These are phyloP conservation scores for Poecilus cupreus DNA, from an alignment of 2,888 invertebrate species.

Conservation along the genomic window DNA sequence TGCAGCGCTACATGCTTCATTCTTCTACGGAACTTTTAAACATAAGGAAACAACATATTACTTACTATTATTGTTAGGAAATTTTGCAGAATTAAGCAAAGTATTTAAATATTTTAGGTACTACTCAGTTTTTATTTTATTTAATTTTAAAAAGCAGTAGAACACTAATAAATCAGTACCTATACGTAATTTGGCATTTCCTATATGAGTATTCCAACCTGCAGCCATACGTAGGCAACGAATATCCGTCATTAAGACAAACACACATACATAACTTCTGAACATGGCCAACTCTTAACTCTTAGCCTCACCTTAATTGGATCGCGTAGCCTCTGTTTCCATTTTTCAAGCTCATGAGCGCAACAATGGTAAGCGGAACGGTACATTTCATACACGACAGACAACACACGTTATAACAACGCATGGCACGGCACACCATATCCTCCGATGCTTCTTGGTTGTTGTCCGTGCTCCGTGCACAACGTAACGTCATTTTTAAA, in stretches of 20 bases:
- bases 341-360: slow-evolving; percentile 4
- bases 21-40: too few species aligned
- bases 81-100: too few species aligned
- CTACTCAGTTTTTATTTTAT: too few species aligned
- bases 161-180: too few species aligned
- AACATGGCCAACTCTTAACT: slow-evolving; percentile 30
- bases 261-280: background rate
- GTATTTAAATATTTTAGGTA: too few species aligned
- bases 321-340: slow-evolving; percentile 43
- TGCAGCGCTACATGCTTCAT: too few species aligned
- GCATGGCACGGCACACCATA: background rate
- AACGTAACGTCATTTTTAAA: background rate
- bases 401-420: slow-evolving; percentile 11
- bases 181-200: too few species aligned
- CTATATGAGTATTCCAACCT: background rate
- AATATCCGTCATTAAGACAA: slow-evolving; percentile 5
- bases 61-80: too few species aligned
- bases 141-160: too few species aligned
- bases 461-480: background rate
- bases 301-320: slow-evolving; percentile 45
- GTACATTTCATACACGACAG: slow-evolving; percentile 32
- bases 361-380: slow-evolving; percentile 38
- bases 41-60: too few species aligned
- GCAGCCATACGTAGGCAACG: slow-evolving; percentile 6
- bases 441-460: background rate